These are phyloP conservation scores for Zaprionus camerounensis DNA, from an alignment of 1,140 invertebrate genomes.

Conservation along the genomic window DNA sequence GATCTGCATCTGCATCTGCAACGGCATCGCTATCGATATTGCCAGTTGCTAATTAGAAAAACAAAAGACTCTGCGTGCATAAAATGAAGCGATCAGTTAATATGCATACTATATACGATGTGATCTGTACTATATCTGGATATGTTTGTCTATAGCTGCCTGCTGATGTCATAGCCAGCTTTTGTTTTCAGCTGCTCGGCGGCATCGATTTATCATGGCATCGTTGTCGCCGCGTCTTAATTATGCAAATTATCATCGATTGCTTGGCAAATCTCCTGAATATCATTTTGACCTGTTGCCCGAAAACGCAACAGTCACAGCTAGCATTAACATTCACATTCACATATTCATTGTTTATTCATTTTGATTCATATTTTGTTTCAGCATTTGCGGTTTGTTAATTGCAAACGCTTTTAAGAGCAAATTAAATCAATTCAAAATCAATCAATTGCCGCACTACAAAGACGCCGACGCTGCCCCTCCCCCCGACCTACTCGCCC, in stretches of 20 bases:
- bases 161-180: slow-evolving; percentile 43
- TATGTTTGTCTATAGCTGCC: background rate
- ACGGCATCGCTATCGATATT: background rate
- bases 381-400: slow-evolving; percentile 37
- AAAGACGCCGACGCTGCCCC: slow-evolving; percentile 46
- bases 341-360: slow-evolving; percentile 6
- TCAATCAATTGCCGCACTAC: slow-evolving; percentile 72
- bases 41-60: slow-evolving; percentile 43
- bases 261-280: slow-evolving; percentile 13
- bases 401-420: slow-evolving; percentile 67
- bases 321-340: background rate
- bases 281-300: slow-evolving; percentile 35
- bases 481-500: background rate
- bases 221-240: slow-evolving; percentile 71
- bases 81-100: slow-evolving; percentile 14
- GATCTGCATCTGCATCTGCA: background rate
- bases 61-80: slow-evolving; percentile 21
- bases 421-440: slow-evolving; percentile 61
- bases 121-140: background rate
- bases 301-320: background rate
- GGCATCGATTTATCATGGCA: slow-evolving; percentile 71
- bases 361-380: slow-evolving; percentile 5
- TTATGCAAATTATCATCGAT: slow-evolving; percentile 73
- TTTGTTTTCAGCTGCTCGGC: slow-evolving; percentile 22
- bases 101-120: background rate